Base-by-base conservation (phyloP, 2,888 invertebrate genomes). In the Melitaea athalia region DNA sequence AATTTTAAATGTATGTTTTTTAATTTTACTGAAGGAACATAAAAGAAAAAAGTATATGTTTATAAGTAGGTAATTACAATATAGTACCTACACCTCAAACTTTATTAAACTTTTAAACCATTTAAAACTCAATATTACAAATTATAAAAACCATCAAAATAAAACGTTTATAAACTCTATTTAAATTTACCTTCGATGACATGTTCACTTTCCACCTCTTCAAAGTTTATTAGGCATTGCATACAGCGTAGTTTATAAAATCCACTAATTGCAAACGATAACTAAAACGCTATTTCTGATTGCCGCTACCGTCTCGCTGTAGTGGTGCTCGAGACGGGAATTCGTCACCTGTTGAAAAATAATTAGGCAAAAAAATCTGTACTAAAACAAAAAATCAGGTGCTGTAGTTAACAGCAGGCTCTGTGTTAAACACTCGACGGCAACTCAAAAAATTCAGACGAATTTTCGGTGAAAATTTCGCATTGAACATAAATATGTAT, bases 281-380 rank as follows among this genome's bases (percentile, higher is more conserved):
- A 85, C 79, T 84, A 86, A 86, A 79, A 87, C 86, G 85, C 72
- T 72, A 73, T 81, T 85, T 80, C 78, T 84, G 84, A 85, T 85
- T 86, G 81, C 85, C 80, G 85, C 78, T 79, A 79, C 85, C 80
- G 88, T 85, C 85, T 83, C 82, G 79, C 82, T 84, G 79, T 85
- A 86, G 88, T 84, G 88, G 88, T 86, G 79, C 92, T 92, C 82
- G 87, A 91, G 91, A 90, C 90, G 84, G 83, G 83, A 88, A 88
- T 90, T 91, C 92, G 92, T 92, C 92, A 92, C 92, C 92, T 92
- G 92, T 91, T 91, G 86, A 89, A 92, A 77, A 93, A 93, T 93
- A 93, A 93, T 93, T 93, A 93, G 93, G 91, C 92, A 93, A 93
- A 93, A 92, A 92, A 92, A 88, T 87, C 86, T 78, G 85, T 81